A percentile compares a stretch with the other conserved stretches of the same genome.
Evolutionary conservation across 2,797 vertebrate species (phyloP).

Genomic region (Hyperoplus lanceolatus): DNA sequence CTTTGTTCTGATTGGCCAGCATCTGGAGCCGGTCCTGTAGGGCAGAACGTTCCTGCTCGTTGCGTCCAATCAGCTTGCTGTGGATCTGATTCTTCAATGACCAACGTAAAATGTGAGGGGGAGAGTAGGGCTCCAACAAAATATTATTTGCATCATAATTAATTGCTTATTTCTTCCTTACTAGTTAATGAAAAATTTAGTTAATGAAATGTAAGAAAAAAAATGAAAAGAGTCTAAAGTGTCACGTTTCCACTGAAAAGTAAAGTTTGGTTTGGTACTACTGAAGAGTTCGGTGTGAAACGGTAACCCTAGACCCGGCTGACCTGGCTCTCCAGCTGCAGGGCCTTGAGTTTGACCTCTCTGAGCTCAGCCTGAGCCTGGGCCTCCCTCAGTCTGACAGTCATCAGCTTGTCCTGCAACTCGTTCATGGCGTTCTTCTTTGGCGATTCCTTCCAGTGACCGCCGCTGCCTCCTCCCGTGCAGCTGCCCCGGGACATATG

Average conservation of each 20-base stretch:
- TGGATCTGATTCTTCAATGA: slow-evolving; percentile 90
- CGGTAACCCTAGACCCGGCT: slow-evolving; percentile 23
- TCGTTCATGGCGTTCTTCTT: slow-evolving; percentile 92
- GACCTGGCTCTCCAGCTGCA: slow-evolving; percentile 96
- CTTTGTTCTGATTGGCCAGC: slow-evolving; percentile 92
- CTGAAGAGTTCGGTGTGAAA: neutral
- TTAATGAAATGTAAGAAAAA: neutral
- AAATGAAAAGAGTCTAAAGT: neutral
- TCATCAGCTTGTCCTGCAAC: slow-evolving; percentile 95
- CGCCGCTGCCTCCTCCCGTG: slow-evolving; percentile 84
- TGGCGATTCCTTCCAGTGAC: slow-evolving; percentile 95
- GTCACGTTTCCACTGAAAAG: neutral
- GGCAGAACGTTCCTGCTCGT: slow-evolving; percentile 90
- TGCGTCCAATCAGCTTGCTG: slow-evolving; percentile 89
- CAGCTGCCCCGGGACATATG: slow-evolving; percentile 88
- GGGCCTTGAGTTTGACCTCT: slow-evolving; percentile 91
- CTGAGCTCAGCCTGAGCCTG: slow-evolving; percentile 93
- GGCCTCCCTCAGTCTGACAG: slow-evolving; percentile 90
- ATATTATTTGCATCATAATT: neutral
- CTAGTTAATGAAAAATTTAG: neutral
- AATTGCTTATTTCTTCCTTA: neutral
- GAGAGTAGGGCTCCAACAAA: neutral
- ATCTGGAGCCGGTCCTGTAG: slow-evolving; percentile 92
- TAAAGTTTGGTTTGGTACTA: too few relatives aligned
- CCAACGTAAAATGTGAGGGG: slow-evolving; percentile 1